Percentiles rank a stretch among this genome's conserved stretches.
Evolutionary conservation across 2,888 invertebrate genomes (phyloP).

Genomic region (Iphiclides podalirius): DNA sequence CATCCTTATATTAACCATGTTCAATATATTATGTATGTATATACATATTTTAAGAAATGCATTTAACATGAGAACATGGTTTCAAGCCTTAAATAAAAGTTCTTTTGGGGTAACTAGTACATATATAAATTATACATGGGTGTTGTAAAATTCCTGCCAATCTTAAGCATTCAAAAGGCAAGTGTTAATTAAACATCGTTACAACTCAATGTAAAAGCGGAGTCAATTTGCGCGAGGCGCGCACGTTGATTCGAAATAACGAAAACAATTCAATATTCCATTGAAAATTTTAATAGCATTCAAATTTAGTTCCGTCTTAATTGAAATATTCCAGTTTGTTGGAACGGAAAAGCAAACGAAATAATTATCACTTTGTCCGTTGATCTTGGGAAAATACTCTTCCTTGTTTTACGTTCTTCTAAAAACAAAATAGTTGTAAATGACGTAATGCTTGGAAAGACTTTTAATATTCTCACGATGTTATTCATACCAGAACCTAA

Average conservation of each 20-base stretch:
- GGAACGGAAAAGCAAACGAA: not conserved
- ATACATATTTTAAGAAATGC: no score
- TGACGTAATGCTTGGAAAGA: not conserved
- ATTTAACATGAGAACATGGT: no score
- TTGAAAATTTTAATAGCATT: conserved; percentile 17
- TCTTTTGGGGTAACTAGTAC: no score
- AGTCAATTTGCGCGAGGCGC: conserved; percentile 29
- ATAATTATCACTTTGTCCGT: conserved; percentile 2
- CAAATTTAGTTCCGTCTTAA: conserved; percentile 17
- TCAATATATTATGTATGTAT: no score
- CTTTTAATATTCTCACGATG: conserved; percentile 2
- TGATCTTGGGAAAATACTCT: not conserved
- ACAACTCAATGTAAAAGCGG: conserved; percentile 39
- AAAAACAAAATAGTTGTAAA: not conserved
- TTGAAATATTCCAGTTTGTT: conserved; percentile 13
- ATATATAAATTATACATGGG: no score
- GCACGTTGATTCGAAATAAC: conserved; percentile 11
- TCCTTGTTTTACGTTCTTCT: not conserved
- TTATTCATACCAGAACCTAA: conserved; percentile 12
- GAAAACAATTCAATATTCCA: conserved; percentile 15
- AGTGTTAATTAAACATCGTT: conserved; percentile 47
- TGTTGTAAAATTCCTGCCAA: conserved; percentile 4
- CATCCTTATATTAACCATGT: no score
- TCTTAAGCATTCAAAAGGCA: conserved; percentile 25
- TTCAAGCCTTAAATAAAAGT: no score